A percentile compares a stretch with the other conserved stretches of the same genome.
Evolutionary conservation across 2,797 vertebrate genomes (phyloP).

Genomic region (Synanceia verrucosa): DNA sequence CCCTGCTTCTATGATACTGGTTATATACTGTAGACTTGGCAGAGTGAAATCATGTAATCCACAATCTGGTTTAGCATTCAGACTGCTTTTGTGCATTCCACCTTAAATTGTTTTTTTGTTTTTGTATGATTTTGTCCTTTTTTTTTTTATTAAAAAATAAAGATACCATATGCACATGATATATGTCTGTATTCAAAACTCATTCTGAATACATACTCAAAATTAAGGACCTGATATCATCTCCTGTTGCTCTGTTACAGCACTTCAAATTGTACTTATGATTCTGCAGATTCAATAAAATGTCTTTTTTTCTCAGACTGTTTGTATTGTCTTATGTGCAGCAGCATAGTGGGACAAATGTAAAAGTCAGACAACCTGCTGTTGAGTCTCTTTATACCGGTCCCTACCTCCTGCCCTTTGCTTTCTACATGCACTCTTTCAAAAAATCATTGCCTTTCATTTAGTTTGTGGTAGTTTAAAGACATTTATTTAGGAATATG

Average conservation of each 20-base stretch:
- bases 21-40: conserved; percentile 74
- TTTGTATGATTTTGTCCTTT: conserved; percentile 77
- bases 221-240: conserved; percentile 80
- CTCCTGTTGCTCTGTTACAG: conserved; percentile 79
- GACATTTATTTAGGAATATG: not conserved
- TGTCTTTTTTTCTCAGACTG: conserved; percentile 82
- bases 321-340: not conserved
- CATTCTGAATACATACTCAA: conserved; percentile 63
- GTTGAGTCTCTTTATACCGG: not conserved
- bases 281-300: conserved; percentile 86
- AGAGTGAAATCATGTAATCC: conserved; percentile 73
- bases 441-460: not conserved
- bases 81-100: conserved; percentile 77
- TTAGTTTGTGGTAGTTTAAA: not conserved
- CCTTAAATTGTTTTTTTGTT: conserved; percentile 70
- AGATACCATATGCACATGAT: conserved; percentile 75
- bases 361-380: not conserved
- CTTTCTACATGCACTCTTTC: not conserved
- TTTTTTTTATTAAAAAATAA: conserved; percentile 68
- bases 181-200: conserved; percentile 63
- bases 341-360: not conserved
- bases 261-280: conserved; percentile 83
- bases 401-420: not conserved
- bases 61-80: conserved; percentile 70
- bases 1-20: conserved; percentile 75